A percentile compares a stretch with the other conserved stretches of the same genome.
phyloP scores from a whole-genome alignment of 2,113 vertebrate genomes.

The Antechinus flavipes region DNA sequence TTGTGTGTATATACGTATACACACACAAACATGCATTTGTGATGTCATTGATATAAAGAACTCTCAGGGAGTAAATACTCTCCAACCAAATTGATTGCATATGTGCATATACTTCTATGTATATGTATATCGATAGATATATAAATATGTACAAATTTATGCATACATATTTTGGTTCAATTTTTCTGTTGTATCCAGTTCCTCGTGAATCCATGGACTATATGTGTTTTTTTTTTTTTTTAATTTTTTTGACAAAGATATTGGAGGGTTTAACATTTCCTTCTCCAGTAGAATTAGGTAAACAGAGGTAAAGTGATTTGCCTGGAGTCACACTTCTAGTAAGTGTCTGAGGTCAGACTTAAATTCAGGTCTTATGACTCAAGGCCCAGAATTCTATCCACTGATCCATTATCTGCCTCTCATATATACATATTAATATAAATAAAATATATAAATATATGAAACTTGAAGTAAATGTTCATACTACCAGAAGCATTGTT shows the following conservation, averaged over 20 bases:
- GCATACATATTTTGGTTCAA: background rate
- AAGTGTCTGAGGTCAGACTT: background rate
- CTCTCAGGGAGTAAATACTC: background rate
- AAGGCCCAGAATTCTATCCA: background rate
- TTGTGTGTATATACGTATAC: background rate
- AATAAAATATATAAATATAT: background rate
- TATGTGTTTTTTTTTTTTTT: background rate
- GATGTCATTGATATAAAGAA: background rate
- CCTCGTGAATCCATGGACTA: background rate
- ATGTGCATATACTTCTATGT: background rate
- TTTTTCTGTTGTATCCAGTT: background rate
- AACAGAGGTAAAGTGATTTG: background rate
- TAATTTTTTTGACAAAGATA: background rate
- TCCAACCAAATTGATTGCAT: background rate
- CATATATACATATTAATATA: background rate
- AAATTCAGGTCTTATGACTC: background rate
- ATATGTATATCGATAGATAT: too few relatives aligned
- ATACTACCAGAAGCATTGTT: conserved; percentile 51
- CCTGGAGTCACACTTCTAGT: background rate
- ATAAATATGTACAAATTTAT: background rate
- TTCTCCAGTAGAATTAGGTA: background rate
- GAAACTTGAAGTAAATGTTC: background rate
- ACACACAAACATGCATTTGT: background rate
- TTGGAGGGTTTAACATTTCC: background rate
- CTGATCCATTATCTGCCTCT: background rate